phyloP scores from a whole-genome alignment of 2,113 vertebrate genomes.

The Paralichthys olivaceus region DNA sequence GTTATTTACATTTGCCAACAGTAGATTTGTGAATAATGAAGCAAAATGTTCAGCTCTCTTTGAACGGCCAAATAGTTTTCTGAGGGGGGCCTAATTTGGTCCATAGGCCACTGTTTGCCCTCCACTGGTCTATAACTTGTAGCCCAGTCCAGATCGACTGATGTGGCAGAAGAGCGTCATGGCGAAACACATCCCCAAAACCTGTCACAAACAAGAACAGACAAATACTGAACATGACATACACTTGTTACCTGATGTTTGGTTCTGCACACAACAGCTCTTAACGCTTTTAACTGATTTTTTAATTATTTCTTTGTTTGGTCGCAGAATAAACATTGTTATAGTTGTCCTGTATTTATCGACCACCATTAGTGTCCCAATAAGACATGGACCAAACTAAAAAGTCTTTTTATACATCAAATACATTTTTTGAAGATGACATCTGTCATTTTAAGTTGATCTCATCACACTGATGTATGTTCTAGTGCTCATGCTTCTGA shows the following conservation, averaged over 20 bases:
- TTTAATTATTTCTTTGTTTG: no score
- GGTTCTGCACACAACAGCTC: background rate
- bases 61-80: background rate
- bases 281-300: no score
- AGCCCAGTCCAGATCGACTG: constrained; percentile 79
- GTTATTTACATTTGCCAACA: background rate
- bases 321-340: no score
- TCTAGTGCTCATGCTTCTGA: no score
- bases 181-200: constrained; percentile 85
- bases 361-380: no score
- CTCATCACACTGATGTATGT: no score
- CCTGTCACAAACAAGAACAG: constrained; percentile 61
- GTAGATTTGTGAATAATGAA: background rate
- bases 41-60: background rate
- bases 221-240: background rate
- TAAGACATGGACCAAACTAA: no score
- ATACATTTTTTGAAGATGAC: no score
- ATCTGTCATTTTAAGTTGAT: no score
- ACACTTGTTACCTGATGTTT: background rate
- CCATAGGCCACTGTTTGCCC: background rate
- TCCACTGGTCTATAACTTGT: constrained; percentile 72
- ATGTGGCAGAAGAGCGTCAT: constrained; percentile 87
- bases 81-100: background rate
- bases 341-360: background rate
- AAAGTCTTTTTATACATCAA: no score